Base-by-base conservation (phyloP, 2,797 vertebrate species). In the Aselliscus stoliczkanus region DNA sequence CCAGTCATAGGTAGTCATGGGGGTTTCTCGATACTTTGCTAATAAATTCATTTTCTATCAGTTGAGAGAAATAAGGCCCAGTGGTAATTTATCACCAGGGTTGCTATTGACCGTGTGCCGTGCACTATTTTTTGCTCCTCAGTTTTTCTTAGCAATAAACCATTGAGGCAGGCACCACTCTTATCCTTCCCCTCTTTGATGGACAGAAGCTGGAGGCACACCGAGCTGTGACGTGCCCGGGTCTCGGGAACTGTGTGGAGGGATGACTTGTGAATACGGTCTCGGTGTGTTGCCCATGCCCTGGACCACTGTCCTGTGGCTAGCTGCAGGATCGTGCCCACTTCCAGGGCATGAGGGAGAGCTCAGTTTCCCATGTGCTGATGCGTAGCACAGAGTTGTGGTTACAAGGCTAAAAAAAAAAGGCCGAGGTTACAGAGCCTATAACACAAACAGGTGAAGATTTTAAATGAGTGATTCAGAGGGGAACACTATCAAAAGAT, bases 111-210 rank as follows among this genome's bases (percentile, higher is more conserved):
- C 50, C 27, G 9, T 11, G 14, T 76, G 52, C 15, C 9, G 1
- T 13, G 47, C 9, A 31, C 5, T 50, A 23, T 25, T 42, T 42
- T 84, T 64, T 70, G 64, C 58, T 12, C 31, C 34, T 39, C 9
- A 6, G 23, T 77, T 15, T 18, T 44, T 90, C 50, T 62, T 20
- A 15, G 65, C 23, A 37, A 5, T 42, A 77, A 25, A 31, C 27
- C 8, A 23, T 0, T 64, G 25, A 42, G 6, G 13, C 23, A 29
- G 54, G n/a, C 39, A 50, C 29, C 0, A 1, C 1, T 21, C 0
- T 65, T 13, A 50, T 23, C 42, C 23, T n/a, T 15, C 37, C 34
- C 20, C 37, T 15, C n/a, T 37, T 4, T 12, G 4, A 10, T 11
- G 31, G 42, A 20, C 1, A 18, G 56, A 7, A 77, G 12, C 4